These are phyloP conservation scores for Galbula dea DNA, from an alignment of 2,113 vertebrate species.

Conservation along the genomic window DNA sequence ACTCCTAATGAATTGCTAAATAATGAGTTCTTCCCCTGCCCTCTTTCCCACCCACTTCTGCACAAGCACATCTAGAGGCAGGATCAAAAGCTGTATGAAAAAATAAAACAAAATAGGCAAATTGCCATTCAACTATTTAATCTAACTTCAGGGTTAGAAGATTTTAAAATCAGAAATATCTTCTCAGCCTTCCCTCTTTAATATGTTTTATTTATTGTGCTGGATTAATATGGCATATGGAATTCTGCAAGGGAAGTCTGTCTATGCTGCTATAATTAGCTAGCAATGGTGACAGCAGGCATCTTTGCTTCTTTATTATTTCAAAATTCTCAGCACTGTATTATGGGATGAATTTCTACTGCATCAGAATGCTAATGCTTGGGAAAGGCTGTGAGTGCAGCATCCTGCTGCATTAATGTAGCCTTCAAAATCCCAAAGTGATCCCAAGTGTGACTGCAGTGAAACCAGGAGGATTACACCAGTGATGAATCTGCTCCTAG, in stretches of 20 bases:
- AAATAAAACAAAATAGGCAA: neutral
- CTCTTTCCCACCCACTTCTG: neutral
- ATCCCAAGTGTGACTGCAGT: neutral
- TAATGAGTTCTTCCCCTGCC: neutral
- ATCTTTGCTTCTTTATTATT: neutral
- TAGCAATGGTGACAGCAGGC: slow-evolving; percentile 5
- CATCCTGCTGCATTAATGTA: neutral
- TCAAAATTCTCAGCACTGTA: neutral
- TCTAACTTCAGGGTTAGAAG: neutral
- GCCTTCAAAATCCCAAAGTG: neutral
- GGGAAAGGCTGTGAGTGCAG: neutral
- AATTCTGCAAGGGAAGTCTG: slow-evolving; percentile 13
- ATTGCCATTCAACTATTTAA: neutral
- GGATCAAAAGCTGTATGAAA: neutral
- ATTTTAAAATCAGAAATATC: neutral
- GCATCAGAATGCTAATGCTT: neutral
- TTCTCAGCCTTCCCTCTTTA: neutral
- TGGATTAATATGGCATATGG: neutral
- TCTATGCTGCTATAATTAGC: neutral
- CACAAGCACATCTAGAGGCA: neutral
- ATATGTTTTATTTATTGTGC: neutral
- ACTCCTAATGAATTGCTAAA: neutral
- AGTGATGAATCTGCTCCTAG: neutral
- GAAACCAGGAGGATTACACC: neutral
- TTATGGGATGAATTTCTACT: neutral